Conservation (phyloP, 92 coral and sea anemone species). For the Parazoanthus swiftii region DNA sequence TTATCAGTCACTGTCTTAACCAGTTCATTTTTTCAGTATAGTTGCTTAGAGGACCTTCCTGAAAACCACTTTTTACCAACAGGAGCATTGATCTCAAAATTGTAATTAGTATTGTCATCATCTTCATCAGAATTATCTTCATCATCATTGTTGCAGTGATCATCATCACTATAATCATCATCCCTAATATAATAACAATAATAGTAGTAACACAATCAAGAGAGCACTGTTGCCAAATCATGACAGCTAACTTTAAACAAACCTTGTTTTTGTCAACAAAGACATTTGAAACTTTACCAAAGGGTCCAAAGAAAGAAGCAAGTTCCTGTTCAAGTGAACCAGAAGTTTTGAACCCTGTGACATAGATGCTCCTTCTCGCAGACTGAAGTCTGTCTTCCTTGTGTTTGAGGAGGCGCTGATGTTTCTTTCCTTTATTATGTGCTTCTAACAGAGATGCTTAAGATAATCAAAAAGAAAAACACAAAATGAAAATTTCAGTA, state of each 20-base stretch:
- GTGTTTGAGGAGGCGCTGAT: constrained; percentile 66
- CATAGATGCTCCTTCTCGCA: constrained; percentile 71
- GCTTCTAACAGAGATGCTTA: constrained; percentile 66
- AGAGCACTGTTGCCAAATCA: too few relatives aligned
- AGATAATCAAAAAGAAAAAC: not conserved
- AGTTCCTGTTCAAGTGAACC: constrained; percentile 77
- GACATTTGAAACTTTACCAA: constrained; percentile 78
- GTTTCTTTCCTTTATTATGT: constrained; percentile 92
- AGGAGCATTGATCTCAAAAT: too few relatives aligned
- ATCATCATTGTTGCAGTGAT: too few relatives aligned
- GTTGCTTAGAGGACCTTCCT: too few relatives aligned
- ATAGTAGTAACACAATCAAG: too few relatives aligned
- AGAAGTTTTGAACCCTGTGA: constrained; percentile 73
- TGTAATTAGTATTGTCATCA: too few relatives aligned
- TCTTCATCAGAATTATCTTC: too few relatives aligned
- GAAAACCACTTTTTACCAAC: too few relatives aligned
- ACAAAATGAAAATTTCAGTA: not conserved
- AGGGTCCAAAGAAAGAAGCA: constrained; percentile 58
- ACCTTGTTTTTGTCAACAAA: constrained; percentile 96
- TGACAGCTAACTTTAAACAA: constrained; percentile 6
- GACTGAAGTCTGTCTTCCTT: constrained; percentile 60
- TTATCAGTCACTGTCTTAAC: too few relatives aligned
- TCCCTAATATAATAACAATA: too few relatives aligned
- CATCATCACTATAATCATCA: too few relatives aligned
- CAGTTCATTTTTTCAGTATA: too few relatives aligned